Base-by-base conservation (phyloP, 2,797 vertebrate species). In the Triplophysa bombifrons region DNA sequence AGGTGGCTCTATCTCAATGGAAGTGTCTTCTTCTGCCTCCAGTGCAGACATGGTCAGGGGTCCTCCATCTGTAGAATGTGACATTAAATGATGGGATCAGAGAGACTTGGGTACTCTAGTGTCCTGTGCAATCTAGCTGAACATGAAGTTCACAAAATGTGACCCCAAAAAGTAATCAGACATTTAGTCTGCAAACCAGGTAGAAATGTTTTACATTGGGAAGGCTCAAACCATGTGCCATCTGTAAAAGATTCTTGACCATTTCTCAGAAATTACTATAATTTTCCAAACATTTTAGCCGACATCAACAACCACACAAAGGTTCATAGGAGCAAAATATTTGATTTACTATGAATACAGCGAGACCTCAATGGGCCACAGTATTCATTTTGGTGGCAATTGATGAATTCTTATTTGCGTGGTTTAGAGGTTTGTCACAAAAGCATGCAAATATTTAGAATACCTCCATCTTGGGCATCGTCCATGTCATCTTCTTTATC, bases 21-120 rank as follows among this genome's bases (percentile, higher is more conserved):
- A 86, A 1, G 68, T 85, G 30, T 94, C 93, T 10, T 94, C 95
- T 50, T 87, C 91, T 20, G 89, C 88, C 1, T 95, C 93, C 75
- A 91, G 77, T 68, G 91, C 91, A 0, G 89, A 88, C 83, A 92
- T 90, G n/a, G 90, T 90, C 80, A 96, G 80, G 73, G 94, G 89
- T 2, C 70, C 89, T 76, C 88, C 93, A 7, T 96, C 96, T 97
- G 85, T 46, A 78, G 89, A 71, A 58, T 41, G 71, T 82, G 84
- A 74, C 51, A 75, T 44, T 80, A 51, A 38, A 74, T 30, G 8
- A 4, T 17, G 19, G 9, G 34, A 72, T 69, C 30, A 70, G 17
- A 60, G 22, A 46, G 27, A 17, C 38, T 8, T 14, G 27, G 25
- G 14, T 34, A 16, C 7, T 27, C 58, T 27, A 4, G 14, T 60